Evolutionary conservation across 2,113 vertebrate genomes (phyloP), one percentile per base, ranked within the genome.

Genomic region (Oryzias celebensis): DNA sequence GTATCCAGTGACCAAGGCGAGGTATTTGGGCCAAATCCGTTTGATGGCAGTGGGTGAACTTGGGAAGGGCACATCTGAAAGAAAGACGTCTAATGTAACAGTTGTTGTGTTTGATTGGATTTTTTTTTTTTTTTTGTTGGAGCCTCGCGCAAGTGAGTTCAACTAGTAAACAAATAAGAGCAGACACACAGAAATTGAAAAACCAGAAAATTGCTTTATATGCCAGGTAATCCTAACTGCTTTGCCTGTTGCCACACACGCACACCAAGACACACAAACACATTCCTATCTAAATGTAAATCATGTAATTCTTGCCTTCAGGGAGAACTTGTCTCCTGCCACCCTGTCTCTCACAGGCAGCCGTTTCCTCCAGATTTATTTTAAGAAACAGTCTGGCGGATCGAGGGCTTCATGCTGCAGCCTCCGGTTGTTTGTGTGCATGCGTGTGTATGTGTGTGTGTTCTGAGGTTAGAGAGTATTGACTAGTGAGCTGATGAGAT

Each of bases 251-350:
- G 53, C 18, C 48, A 58, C 62, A 52, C 18, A 52, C 24, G 43
- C 6, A 64, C 36, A 50, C 28, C 20, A 16, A 72, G 50, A 68
- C 42, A 76, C 51, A 62, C 79, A 74, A 7, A 71, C 57, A 73
- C 62, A 76, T 28, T 68, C 41, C 79, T 76, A 82, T 90, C 85
- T 88, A 89, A 87, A 90, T 89, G 89, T 86, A 88, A 90, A 89
- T 89, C 62, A 65, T 68, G 56, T 62, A 65, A 75, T 81, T 62
- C 49, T 46, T 54, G 24, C 53, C 69, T 61, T 54, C 42, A 52
- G 78, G 75, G 69, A 73, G 68, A 73, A 75, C 63, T 50, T 69
- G 55, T 67, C 62, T 62, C 63, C 41, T 36, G 36, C 55, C 52
- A 52, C 49, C 55, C 50, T 57, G 62, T 65, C 47, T 72, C 61